A percentile compares a stretch with the other conserved stretches of the same genome.
Evolutionary conservation across 2,888 invertebrate genomes (phyloP).

Genomic region (Alloscopus bannaensis): DNA sequence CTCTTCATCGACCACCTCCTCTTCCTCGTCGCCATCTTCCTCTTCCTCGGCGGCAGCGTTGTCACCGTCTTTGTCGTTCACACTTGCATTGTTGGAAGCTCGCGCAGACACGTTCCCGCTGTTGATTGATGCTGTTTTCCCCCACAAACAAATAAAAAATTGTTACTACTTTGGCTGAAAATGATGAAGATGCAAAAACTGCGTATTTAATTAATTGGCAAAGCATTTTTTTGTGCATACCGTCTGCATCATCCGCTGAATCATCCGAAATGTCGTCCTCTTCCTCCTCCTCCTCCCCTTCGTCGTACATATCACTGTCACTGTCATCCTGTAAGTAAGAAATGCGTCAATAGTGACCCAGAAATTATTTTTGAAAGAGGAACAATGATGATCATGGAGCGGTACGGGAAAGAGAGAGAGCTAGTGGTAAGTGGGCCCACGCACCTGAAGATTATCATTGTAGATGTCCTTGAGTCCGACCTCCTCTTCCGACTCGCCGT

Average conservation of each 20-base stretch:
- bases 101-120: slow-evolving; percentile 9
- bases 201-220: background rate
- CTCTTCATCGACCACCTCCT: background rate
- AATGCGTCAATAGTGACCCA: background rate
- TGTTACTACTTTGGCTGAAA: background rate
- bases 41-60: slow-evolving; percentile 9
- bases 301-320: slow-evolving; percentile 39
- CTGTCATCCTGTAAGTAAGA: slow-evolving; percentile 32
- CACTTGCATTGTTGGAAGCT: slow-evolving; percentile 15
- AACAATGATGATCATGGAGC: too few relatives aligned
- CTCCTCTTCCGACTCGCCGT: slow-evolving; percentile 78
- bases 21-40: slow-evolving; percentile 24
- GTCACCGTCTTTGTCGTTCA: slow-evolving; percentile 1
- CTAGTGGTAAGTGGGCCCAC: too few relatives aligned
- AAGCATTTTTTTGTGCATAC: background rate
- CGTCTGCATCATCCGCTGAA: slow-evolving; percentile 44
- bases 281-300: slow-evolving; percentile 49
- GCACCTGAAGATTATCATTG: slow-evolving; percentile 82
- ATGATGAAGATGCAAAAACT: background rate
- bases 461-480: slow-evolving; percentile 84
- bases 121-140: background rate
- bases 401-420: background rate
- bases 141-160: too few relatives aligned
- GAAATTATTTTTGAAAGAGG: background rate
- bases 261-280: slow-evolving; percentile 53